Conservation (phyloP, 2,113 vertebrate genomes). For the Ctenodactylus gundi region DNA sequence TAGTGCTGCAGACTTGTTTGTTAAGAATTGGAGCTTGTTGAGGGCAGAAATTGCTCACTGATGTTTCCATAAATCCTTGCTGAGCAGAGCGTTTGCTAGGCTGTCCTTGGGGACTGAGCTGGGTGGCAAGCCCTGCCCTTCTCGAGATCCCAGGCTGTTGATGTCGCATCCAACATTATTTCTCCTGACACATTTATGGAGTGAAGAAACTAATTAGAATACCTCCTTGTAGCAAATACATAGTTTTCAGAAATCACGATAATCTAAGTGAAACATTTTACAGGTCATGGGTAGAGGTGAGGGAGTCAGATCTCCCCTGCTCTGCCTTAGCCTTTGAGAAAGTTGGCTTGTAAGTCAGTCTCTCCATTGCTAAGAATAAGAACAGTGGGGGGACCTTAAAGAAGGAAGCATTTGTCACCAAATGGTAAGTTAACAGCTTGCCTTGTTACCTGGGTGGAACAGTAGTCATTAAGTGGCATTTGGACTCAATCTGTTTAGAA, state of each 20-base stretch:
- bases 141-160: fast-evolving
- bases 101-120: neutral
- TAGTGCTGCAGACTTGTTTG: neutral
- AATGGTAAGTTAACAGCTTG: conserved; percentile 45
- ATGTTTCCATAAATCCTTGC: neutral
- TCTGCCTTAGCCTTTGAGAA: conserved; percentile 39
- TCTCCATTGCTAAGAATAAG: conserved; percentile 62
- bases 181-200: neutral
- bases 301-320: neutral
- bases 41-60: neutral
- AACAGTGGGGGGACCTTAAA: neutral
- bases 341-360: neutral
- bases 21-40: neutral
- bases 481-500: conserved; percentile 50
- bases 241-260: neutral
- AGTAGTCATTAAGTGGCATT: conserved; percentile 4
- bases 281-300: neutral
- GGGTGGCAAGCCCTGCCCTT: neutral
- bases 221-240: neutral
- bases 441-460: conserved; percentile 48
- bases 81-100: neutral
- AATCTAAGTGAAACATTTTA: conserved; percentile 3
- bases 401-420: conserved; percentile 65
- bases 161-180: neutral
- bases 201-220: neutral